Conservation (phyloP, 2,888 invertebrate genomes). For the Spialia ferax region DNA sequence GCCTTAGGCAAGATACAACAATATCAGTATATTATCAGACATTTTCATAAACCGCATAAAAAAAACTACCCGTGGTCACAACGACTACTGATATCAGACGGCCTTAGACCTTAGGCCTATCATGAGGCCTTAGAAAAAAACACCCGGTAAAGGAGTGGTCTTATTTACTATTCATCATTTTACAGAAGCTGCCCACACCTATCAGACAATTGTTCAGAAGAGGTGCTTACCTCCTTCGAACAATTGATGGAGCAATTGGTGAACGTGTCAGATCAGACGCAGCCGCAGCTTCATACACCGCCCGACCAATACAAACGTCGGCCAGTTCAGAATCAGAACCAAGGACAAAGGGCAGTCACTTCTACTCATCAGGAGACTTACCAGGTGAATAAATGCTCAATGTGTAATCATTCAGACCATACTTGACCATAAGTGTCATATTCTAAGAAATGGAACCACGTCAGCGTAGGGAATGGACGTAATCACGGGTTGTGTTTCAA, state of each 20-base stretch:
- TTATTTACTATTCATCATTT: constrained; percentile 3
- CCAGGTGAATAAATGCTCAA: neutral
- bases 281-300: neutral
- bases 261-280: neutral
- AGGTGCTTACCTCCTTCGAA: neutral
- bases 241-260: constrained; percentile 9
- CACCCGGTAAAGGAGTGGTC: constrained; percentile 10
- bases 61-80: neutral
- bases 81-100: neutral
- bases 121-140: neutral
- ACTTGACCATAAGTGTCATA: neutral
- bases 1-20: neutral
- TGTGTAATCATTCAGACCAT: constrained; percentile 6
- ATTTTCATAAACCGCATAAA: neutral
- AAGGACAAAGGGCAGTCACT: neutral
- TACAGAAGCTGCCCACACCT: constrained; percentile 5
- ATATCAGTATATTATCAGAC: neutral
- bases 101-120: neutral
- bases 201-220: constrained; percentile 3
- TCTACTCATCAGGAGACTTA: neutral
- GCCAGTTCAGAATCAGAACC: neutral
- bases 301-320: constrained; percentile 2
- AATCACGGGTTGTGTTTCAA: neutral
- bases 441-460: constrained; percentile 1
- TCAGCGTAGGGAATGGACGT: constrained; percentile 10